phyloP scores from a whole-genome alignment of 2,797 vertebrate species.

The Spatula clypeata region DNA sequence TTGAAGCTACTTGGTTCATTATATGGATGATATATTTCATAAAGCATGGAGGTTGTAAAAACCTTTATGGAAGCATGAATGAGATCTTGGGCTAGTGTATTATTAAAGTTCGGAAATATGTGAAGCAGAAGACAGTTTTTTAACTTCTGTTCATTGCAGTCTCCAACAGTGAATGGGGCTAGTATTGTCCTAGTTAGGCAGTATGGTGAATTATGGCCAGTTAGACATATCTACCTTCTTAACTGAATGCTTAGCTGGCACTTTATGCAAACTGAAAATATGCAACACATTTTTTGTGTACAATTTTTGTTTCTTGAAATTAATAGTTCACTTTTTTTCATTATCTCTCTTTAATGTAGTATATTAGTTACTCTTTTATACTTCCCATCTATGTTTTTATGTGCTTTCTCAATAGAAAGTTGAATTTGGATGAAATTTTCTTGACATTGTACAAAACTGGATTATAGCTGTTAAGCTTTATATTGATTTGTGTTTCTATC shows the following conservation, averaged over 20 bases:
- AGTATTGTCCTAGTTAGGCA: neutral
- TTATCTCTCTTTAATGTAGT: neutral
- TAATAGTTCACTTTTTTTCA: neutral
- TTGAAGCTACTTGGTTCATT: neutral
- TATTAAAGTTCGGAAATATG: neutral
- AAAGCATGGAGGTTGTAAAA: constrained; percentile 37
- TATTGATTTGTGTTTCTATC: neutral
- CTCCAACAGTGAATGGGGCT: neutral
- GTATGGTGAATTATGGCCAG: neutral
- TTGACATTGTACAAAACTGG: neutral
- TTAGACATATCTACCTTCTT: neutral
- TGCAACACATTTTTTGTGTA: neutral
- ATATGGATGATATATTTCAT: constrained; percentile 17
- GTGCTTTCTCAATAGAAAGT: neutral
- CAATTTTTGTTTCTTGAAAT: neutral
- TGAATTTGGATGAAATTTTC: constrained; percentile 1
- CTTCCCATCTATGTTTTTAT: neutral
- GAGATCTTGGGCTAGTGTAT: constrained; percentile 13
- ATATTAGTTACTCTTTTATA: neutral
- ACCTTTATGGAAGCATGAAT: constrained; percentile 41
- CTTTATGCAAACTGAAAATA: neutral
- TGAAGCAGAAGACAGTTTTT: neutral
- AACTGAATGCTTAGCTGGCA: neutral
- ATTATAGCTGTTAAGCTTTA: neutral
- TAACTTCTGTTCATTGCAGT: neutral